phyloP scores from a whole-genome alignment of 53 echinoderm and acorn worm species.

The Mesocentrotus franciscanus region DNA sequence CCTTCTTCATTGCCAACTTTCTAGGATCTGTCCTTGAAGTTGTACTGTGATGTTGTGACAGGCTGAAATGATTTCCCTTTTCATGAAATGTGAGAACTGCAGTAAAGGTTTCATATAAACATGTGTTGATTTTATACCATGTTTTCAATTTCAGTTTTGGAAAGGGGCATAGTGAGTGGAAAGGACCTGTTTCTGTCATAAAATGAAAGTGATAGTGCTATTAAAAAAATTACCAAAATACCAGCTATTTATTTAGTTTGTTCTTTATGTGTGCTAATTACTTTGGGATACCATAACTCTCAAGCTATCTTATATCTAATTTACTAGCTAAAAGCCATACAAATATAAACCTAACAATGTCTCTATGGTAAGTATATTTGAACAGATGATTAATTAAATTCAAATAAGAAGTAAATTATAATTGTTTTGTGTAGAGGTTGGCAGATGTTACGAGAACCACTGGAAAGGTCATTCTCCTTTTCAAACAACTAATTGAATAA shows the following conservation, averaged over 20 bases:
- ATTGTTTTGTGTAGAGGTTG: neutral
- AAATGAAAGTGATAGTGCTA: neutral
- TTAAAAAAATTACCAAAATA: neutral
- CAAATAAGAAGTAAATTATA: neutral
- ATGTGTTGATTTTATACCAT: neutral
- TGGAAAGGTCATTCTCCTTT: neutral
- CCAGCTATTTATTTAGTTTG: too few species aligned
- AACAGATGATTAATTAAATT: neutral
- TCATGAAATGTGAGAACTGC: neutral
- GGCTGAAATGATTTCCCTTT: neutral
- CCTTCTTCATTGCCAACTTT: neutral
- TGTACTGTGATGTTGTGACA: neutral
- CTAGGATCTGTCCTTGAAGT: neutral
- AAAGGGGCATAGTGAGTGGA: neutral
- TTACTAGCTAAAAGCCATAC: neutral
- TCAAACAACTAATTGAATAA: neutral
- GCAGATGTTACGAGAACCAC: neutral
- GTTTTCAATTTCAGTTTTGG: neutral
- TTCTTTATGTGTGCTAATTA: too few species aligned
- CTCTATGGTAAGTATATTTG: neutral
- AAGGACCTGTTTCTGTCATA: neutral
- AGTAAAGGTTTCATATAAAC: neutral
- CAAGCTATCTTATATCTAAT: neutral
- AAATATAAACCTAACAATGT: neutral
- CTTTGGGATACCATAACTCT: too few species aligned